Evolutionary conservation across 2,797 vertebrate species (phyloP), one percentile per base, ranked within the genome.

Genomic region (Acestrorhynchus altus): DNA sequence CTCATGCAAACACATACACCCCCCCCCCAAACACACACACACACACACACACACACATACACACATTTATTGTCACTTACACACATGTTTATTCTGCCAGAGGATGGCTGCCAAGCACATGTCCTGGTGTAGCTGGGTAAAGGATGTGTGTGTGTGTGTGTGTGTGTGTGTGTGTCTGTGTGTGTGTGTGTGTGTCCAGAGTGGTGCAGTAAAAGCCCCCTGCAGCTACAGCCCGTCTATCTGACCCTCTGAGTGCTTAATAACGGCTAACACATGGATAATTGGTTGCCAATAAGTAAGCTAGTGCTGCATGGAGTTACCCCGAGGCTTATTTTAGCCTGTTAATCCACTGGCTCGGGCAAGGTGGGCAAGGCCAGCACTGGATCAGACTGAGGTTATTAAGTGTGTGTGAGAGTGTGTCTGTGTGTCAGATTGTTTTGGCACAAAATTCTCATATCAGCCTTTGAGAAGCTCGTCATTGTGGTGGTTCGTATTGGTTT

Each of bases 241-340:
- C 66, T 82, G 80, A 80, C 77, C 60, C 74, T 68, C 74, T 84
- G 74, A 84, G 78, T 81, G 66, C 80, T 80, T 84, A 82, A 82
- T 80, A 84, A 78, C 77, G 75, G 71, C 74, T 75, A 74, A 56
- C 77, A 73, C 35, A 3, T 44, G 47, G 65, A 51, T 80, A 82
- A 84, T 77, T 84, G 77, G 74, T 82, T 82, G 70, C 80, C 74
- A 71, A 77, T 81, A 80, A 77, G 83, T 74, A 79, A 65, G 64
- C 64, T 71, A n/a, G 68, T 64, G 66, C 67, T 26, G 70, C 64
- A 28, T 71, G 67, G 4, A 47, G 52, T 66, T 60, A 74, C 68
- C 77, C 79, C 49, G 52, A 77, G 74, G 80, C 77, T 74, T 75
- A 77, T 61, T 77, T 84, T 81, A 63, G 77, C 67, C 66, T 71